Percentiles rank a stretch among this genome's conserved stretches.
Conservation (phyloP, 2,113 vertebrate species). For the Labeo catla region DNA sequence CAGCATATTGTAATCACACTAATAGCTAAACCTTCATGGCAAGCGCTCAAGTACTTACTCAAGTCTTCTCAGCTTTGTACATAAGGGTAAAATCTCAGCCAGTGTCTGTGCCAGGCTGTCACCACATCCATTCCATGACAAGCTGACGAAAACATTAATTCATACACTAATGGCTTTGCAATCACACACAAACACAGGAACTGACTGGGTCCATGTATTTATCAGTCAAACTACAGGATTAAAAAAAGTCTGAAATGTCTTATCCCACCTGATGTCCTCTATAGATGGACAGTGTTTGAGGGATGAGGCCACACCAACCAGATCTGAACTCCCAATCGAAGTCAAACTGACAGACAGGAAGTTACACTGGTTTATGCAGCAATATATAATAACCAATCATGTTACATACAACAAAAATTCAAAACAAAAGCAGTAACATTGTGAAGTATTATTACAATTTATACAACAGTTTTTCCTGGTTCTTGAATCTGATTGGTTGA, state of each 20-base stretch:
- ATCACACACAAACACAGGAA: background rate
- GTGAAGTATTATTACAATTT: too few relatives aligned
- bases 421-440: too few relatives aligned
- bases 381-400: background rate
- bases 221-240: background rate
- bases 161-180: background rate
- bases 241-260: background rate
- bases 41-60: conserved; percentile 71
- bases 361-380: background rate
- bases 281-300: conserved; percentile 77
- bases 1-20: background rate
- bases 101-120: conserved; percentile 78
- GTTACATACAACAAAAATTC: background rate
- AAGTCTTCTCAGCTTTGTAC: conserved; percentile 77
- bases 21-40: background rate
- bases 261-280: conserved; percentile 85
- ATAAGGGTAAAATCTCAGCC: conserved; percentile 73
- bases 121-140: conserved; percentile 88
- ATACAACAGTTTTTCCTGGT: too few relatives aligned
- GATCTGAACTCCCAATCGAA: conserved; percentile 69
- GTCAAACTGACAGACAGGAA: conserved; percentile 67
- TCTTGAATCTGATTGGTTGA: too few relatives aligned
- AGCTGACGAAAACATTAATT: conserved; percentile 65
- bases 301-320: conserved; percentile 66
- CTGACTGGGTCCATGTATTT: background rate